Base-by-base conservation (phyloP, 2,113 vertebrate genomes). In the Phoxinus phoxinus region DNA sequence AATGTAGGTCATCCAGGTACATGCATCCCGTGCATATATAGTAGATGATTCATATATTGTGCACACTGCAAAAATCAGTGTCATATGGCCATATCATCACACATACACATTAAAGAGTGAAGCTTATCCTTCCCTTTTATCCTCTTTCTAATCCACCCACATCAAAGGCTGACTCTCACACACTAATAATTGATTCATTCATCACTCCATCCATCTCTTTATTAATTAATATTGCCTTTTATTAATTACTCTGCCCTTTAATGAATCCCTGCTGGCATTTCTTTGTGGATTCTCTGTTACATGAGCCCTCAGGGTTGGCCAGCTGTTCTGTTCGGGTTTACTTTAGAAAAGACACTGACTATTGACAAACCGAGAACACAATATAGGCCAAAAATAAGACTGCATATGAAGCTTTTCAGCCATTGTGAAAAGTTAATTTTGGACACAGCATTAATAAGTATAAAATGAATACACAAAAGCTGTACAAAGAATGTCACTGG, bases 221-320 rank as follows among this genome's bases (percentile, higher is more conserved):
- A 84, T 56, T 86, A 56, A 86, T 86, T 81, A 81, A 84, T 84
- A 44, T 53, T 61, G 21, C 71, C 69, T 81, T 84, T 83, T 27
- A 75, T 74, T 51, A 80, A 83, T 53, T 63, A 63, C 9, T 82
- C 67, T 44, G 35, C 44, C 25, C 25, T 84, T 81, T 69, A 53
- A 83, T 84, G 37, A 67, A 80, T 65, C 41, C 82, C 72, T 1
- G 6, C 17, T 21, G 71, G 32, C 77, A 61, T 87, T 84, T 81
- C 59, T 81, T 81, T 79, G 75, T 44, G 37, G 44, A 44, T 44
- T 46, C 58, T 80, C 35, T 63, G 37, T 21, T 48, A 81, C 25
- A 67, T 75, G 41, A 69, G 17, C 3, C 0, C 61, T 81, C 61
- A 21, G 59, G 15, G 15, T 67, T 30, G 27, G 58, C 79, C n/a